phyloP scores from a whole-genome alignment of 2,113 vertebrate species.

The Climacteris rufus region DNA sequence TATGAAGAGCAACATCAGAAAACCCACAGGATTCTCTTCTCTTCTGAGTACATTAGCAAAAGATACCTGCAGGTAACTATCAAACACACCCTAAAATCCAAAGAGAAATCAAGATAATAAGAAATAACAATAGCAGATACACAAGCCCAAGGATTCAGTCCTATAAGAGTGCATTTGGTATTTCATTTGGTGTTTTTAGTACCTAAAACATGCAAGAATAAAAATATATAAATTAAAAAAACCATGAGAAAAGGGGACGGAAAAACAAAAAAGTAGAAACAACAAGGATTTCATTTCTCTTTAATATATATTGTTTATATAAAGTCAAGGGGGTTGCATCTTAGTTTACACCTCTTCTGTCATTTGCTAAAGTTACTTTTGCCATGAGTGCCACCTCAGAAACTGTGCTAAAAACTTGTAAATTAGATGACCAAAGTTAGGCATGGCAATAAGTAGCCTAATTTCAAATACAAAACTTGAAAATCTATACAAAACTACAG shows the following conservation, averaged over 20 bases:
- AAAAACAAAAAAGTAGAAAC: accelerated
- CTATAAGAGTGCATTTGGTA: not conserved
- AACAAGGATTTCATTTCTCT: not conserved
- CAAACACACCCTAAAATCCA: not conserved
- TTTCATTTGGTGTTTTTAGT: not conserved
- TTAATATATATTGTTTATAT: not conserved
- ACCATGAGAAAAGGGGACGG: accelerated
- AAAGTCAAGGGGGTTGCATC: accelerated
- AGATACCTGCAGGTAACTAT: not conserved
- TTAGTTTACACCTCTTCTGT: not conserved
- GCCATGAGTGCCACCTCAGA: not conserved
- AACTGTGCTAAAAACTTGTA: not conserved
- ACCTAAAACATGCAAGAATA: not conserved
- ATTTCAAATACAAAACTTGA: not conserved
- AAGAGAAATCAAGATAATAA: not conserved
- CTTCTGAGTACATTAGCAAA: not conserved
- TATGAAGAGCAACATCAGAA: not conserved
- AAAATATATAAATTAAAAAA: not conserved
- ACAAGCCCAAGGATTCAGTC: not conserved
- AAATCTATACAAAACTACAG: no score
- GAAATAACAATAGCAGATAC: not conserved
- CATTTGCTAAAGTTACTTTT: not conserved
- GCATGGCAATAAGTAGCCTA: not conserved
- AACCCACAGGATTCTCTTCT: not conserved
- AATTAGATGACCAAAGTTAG: not conserved